Evolutionary conservation across 2,888 invertebrate genomes (phyloP), one percentile per base, ranked within the genome.

Genomic region (Liodrosophila aerea): DNA sequence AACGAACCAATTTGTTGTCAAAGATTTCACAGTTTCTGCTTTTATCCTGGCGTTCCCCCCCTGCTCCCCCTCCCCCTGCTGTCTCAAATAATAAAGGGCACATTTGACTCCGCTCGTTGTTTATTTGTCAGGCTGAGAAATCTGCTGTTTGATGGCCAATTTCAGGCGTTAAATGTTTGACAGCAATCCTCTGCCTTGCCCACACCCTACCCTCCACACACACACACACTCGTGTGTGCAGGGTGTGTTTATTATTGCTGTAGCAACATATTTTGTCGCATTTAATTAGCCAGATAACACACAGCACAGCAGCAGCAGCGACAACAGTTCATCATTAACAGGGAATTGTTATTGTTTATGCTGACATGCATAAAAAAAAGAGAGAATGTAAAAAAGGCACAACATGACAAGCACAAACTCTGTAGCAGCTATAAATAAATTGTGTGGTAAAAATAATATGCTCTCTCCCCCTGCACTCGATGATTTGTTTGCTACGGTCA

Each of bases 221-320:
- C 13, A 9, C 31, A 16, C 31, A 8, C 39, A 16, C 13, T 3
- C 5, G 22, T 33, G 34, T 13, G 1, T 34, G 1, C n/a, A 13
- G 5, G 30, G 51, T 37, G 18, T 34, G 46, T 44, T 50, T 39
- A 22, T 66, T 47, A 18, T 46, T 53, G 49, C 47, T 43, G 44
- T 53, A 44, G 58, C 22, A 50, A 36, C 51, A 52, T 57, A 66
- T 70, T 67, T 68, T 71, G 71, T 67, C 64, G 54, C 68, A 62
- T 72, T 76, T 77, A 77, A 77, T 78, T 78, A 76, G 66, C 46
- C 76, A 58, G 73, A 73, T 70, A 70, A 62, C 69, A 72, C 54
- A 75, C 72, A 72, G 64, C 76, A 65, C 7, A 15, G 22, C 29
- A 44, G 18, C 11, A 57, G 34, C 30, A 46, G 34, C 51, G 16